phyloP scores from a whole-genome alignment of 2,113 vertebrate genomes.

The Lanius collurio region DNA sequence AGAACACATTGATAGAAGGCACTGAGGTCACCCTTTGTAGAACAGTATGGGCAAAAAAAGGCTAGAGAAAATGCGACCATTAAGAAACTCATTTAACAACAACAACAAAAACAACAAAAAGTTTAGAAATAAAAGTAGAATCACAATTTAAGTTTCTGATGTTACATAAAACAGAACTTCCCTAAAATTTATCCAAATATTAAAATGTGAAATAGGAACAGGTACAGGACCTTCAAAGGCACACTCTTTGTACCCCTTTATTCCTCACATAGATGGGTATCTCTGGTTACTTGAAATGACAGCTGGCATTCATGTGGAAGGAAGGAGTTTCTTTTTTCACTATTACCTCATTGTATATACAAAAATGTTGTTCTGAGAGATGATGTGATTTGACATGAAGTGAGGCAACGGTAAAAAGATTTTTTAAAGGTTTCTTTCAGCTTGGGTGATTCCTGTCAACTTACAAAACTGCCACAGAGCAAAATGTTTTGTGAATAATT shows the following conservation, averaged over 20 bases:
- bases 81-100: neutral
- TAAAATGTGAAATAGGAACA: neutral
- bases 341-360: slow-evolving; percentile 52
- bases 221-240: neutral
- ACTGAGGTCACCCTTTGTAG: neutral
- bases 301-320: slow-evolving; percentile 39
- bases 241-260: neutral
- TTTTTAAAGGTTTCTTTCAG: slow-evolving; percentile 54
- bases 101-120: neutral
- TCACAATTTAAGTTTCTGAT: neutral
- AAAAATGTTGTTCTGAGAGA: neutral
- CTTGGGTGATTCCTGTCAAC: slow-evolving; percentile 58
- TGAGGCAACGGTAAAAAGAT: slow-evolving; percentile 10
- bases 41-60: neutral
- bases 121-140: neutral
- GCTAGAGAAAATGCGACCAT: neutral
- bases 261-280: neutral
- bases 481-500: slow-evolving; percentile 65
- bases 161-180: neutral
- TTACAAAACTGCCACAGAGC: neutral
- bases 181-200: neutral
- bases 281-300: slow-evolving; percentile 44
- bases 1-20: neutral
- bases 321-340: slow-evolving; percentile 42
- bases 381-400: slow-evolving; percentile 46